Percentiles rank a stretch among this genome's conserved stretches.
Conservation (phyloP, 2,888 invertebrate genomes). For the Nysson spinosus region DNA sequence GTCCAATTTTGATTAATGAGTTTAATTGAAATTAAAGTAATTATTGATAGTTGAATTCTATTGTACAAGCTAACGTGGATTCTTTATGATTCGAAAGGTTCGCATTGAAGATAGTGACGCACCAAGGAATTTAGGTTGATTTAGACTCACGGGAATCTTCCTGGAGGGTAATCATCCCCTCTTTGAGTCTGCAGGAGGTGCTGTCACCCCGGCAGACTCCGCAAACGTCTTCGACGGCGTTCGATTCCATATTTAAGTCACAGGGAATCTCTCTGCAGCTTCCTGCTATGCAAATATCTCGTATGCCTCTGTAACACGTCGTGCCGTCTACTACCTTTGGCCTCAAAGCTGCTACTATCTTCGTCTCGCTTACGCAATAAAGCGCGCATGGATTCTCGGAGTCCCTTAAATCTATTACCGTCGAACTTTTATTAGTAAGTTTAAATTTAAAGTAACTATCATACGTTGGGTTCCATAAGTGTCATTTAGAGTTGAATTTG, state of each 20-base stretch:
- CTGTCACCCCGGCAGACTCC: conserved; percentile 84
- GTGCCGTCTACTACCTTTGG: conserved; percentile 80
- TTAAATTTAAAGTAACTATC: background rate
- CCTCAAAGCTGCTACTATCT: conserved; percentile 73
- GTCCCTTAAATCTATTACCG: conserved; percentile 56
- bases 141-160: conserved; percentile 54
- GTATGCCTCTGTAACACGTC: conserved; percentile 78
- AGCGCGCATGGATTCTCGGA: conserved; percentile 73
- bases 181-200: conserved; percentile 77
- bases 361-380: conserved; percentile 71
- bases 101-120: too few species aligned
- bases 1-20: too few species aligned
- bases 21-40: too few species aligned
- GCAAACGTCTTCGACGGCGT: conserved; percentile 80
- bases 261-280: conserved; percentile 79
- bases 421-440: too few species aligned
- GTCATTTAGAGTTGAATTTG: too few species aligned
- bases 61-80: too few species aligned
- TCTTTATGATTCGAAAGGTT: background rate
- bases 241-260: conserved; percentile 80
- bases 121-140: too few species aligned
- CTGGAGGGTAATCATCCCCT: conserved; percentile 75
- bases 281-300: conserved; percentile 80
- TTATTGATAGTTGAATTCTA: too few species aligned
- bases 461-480: too few species aligned